phyloP scores from a whole-genome alignment of 2,113 vertebrate genomes.

The Irena cyanogastra region DNA sequence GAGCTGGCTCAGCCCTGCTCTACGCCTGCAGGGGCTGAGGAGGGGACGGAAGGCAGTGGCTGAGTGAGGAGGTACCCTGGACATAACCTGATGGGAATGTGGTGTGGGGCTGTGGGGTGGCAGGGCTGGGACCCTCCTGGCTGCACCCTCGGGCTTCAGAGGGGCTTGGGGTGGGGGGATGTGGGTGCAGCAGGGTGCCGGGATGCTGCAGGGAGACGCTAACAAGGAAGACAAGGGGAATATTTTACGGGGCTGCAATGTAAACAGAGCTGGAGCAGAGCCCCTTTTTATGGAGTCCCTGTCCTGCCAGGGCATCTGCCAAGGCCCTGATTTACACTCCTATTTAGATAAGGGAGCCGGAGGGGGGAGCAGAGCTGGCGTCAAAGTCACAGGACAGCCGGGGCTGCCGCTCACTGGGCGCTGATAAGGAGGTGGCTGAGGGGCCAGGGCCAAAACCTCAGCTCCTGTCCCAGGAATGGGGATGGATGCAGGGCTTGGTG shows the following conservation, averaged over 20 bases:
- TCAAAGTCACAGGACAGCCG: constrained; percentile 83
- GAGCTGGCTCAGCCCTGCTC: background rate
- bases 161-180: background rate
- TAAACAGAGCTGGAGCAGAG: constrained; percentile 84
- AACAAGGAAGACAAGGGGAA: constrained; percentile 78
- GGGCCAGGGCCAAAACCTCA: background rate
- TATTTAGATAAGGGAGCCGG: constrained; percentile 91
- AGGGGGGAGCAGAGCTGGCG: constrained; percentile 80
- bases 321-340: constrained; percentile 85
- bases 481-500: background rate
- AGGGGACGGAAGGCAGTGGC: fast-evolving
- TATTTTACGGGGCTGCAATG: constrained; percentile 79
- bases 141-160: background rate
- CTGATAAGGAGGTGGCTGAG: constrained; percentile 61
- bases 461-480: background rate
- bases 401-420: constrained; percentile 71
- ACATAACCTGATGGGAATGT: background rate
- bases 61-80: background rate
- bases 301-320: constrained; percentile 82
- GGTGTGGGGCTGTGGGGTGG: background rate
- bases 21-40: background rate
- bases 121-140: background rate
- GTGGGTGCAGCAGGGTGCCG: constrained; percentile 1
- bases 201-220: constrained; percentile 68
- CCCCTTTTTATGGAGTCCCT: constrained; percentile 90